These are phyloP conservation scores for Ceyx cyanopectus DNA, from an alignment of 2,113 vertebrate species.

Conservation along the genomic window DNA sequence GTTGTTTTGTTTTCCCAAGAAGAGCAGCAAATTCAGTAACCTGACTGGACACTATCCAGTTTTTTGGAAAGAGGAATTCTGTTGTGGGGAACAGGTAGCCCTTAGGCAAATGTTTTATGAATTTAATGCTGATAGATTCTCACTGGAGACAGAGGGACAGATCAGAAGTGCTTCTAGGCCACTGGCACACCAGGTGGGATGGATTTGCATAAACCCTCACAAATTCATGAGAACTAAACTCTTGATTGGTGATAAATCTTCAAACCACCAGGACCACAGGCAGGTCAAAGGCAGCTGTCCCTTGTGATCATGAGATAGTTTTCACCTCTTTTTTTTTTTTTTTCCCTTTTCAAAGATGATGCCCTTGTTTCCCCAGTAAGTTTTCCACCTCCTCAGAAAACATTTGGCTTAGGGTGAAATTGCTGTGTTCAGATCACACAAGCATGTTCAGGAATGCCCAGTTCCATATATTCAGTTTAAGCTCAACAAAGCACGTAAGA, in stretches of 20 bases:
- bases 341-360: neutral
- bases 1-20: neutral
- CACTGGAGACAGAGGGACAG: neutral
- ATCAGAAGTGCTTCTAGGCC: neutral
- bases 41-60: too few species aligned
- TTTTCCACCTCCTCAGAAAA: neutral
- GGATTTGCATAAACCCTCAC: neutral
- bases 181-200: neutral
- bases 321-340: neutral
- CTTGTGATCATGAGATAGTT: neutral
- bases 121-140: neutral
- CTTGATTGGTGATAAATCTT: neutral
- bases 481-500: neutral
- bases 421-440: neutral
- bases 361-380: neutral
- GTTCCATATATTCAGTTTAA: neutral
- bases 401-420: neutral
- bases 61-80: neutral
- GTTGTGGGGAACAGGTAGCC: neutral
- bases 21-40: neutral
- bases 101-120: neutral
- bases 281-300: neutral
- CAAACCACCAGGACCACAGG: neutral
- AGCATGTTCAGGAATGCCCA: neutral
- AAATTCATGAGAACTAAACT: neutral